A percentile compares a stretch with the other conserved stretches of the same genome.
Evolutionary conservation across 2,888 invertebrate species (phyloP).

Genomic region (Opisthograptis luteolata): DNA sequence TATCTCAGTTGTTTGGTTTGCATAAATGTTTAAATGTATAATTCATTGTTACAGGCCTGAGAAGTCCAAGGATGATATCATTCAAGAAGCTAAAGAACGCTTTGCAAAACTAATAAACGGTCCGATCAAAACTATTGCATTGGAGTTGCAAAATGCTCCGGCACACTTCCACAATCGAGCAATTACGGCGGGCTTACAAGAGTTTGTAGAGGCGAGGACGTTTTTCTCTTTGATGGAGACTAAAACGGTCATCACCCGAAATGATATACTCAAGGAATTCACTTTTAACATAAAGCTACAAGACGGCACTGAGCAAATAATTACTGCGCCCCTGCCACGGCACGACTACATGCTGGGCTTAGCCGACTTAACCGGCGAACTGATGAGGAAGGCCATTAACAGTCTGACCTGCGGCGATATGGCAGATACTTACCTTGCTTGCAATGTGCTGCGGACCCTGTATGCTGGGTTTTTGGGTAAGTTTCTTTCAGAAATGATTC

Average conservation of each 20-base stretch:
- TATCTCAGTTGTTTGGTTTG: background rate
- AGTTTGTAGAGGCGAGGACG: slow-evolving; percentile 93
- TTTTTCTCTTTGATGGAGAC: slow-evolving; percentile 88
- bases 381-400: slow-evolving; percentile 95
- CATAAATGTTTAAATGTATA: no score
- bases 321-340: slow-evolving; percentile 66
- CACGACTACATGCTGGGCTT: slow-evolving; percentile 89
- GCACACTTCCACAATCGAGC: slow-evolving; percentile 76
- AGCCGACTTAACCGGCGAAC: slow-evolving; percentile 94
- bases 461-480: slow-evolving; percentile 86
- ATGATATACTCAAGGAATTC: slow-evolving; percentile 82
- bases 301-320: slow-evolving; percentile 37
- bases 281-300: slow-evolving; percentile 59
- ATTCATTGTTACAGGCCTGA: slow-evolving; percentile 71
- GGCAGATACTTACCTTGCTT: slow-evolving; percentile 87
- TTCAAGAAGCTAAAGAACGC: slow-evolving; percentile 85
- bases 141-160: slow-evolving; percentile 89
- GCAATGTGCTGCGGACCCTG: slow-evolving; percentile 88
- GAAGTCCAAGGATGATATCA: slow-evolving; percentile 52
- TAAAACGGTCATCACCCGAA: slow-evolving; percentile 85
- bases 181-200: slow-evolving; percentile 85
- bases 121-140: slow-evolving; percentile 85
- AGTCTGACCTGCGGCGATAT: slow-evolving; percentile 91
- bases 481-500: slow-evolving; percentile 25
- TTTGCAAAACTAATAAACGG: slow-evolving; percentile 85